Percentiles rank a stretch among this genome's conserved stretches.
phyloP scores from a whole-genome alignment of 2,888 invertebrate genomes.

The Teleiodes luculella region DNA sequence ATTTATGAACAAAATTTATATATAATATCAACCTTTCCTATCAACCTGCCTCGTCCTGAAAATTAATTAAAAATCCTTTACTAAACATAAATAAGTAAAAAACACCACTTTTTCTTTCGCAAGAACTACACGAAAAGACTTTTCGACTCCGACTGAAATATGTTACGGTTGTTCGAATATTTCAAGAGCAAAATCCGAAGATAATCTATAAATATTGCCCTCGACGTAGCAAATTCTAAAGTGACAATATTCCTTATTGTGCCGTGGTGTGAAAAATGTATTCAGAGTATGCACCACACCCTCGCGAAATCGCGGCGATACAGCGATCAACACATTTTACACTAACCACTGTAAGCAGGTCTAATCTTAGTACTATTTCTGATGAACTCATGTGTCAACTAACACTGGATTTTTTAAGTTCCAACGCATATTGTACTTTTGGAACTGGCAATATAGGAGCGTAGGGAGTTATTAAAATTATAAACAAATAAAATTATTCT shows the following conservation, averaged over 20 bases:
- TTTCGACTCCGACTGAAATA: conserved; percentile 31
- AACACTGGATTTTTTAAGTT: too few species aligned
- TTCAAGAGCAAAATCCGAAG: conserved; percentile 63
- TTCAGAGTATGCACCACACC: conserved; percentile 47
- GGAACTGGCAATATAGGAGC: conserved; percentile 40
- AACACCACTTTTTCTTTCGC: too few species aligned
- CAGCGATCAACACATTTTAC: too few species aligned
- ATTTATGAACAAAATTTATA: too few species aligned
- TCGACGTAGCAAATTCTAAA: conserved; percentile 66
- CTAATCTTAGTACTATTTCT: too few species aligned
- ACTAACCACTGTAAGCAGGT: too few species aligned
- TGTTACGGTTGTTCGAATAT: conserved; percentile 56
- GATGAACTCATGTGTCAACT: too few species aligned
- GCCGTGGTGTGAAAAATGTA: conserved; percentile 63
- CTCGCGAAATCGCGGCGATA: conserved; percentile 17
- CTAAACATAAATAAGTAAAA: too few species aligned
- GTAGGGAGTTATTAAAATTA: conserved; percentile 75
- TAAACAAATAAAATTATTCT: conserved; percentile 77
- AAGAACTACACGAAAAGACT: background rate
- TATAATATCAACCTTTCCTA: too few species aligned
- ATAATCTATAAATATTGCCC: conserved; percentile 74
- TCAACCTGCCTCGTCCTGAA: too few species aligned
- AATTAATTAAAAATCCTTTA: too few species aligned
- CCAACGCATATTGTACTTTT: background rate
- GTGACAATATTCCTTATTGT: conserved; percentile 73